Conservation (phyloP, 2,797 vertebrate species). For the Anniella stebbinsi region DNA sequence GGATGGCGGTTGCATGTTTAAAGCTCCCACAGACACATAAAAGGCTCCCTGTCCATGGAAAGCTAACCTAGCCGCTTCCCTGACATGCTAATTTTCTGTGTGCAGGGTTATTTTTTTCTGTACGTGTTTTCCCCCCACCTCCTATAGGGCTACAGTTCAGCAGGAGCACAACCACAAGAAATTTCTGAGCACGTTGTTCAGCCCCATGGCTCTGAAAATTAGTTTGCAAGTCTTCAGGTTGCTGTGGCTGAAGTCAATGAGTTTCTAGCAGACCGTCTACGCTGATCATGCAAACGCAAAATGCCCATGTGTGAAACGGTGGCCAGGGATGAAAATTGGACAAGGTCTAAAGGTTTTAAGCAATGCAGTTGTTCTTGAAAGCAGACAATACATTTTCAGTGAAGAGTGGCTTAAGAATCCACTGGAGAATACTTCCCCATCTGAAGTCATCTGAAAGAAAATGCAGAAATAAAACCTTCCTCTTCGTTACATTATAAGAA, state of each 20-base stretch:
- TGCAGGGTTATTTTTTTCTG: background rate
- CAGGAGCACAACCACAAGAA: background rate
- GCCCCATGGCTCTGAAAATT: too few species aligned
- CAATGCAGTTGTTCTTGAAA: background rate
- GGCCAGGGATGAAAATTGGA: background rate
- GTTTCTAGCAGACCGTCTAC: background rate
- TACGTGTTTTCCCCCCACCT: background rate
- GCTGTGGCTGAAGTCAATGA: background rate
- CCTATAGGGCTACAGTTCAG: background rate
- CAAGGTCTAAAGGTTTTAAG: background rate
- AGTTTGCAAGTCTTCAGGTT: background rate
- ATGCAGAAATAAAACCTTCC: constrained; percentile 3
- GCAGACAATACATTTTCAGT: background rate
- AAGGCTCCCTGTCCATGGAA: background rate
- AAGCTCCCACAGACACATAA: background rate
- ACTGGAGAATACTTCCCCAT: background rate
- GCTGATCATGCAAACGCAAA: background rate
- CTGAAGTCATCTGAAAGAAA: background rate
- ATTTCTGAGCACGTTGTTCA: background rate
- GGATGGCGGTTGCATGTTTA: background rate
- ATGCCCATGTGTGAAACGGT: background rate
- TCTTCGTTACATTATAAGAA: background rate
- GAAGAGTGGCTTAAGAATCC: background rate
- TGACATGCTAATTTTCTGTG: background rate
- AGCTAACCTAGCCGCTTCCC: background rate